Evolutionary conservation across 2,888 invertebrate species (phyloP).

Genomic region (Tenthredo livida): DNA sequence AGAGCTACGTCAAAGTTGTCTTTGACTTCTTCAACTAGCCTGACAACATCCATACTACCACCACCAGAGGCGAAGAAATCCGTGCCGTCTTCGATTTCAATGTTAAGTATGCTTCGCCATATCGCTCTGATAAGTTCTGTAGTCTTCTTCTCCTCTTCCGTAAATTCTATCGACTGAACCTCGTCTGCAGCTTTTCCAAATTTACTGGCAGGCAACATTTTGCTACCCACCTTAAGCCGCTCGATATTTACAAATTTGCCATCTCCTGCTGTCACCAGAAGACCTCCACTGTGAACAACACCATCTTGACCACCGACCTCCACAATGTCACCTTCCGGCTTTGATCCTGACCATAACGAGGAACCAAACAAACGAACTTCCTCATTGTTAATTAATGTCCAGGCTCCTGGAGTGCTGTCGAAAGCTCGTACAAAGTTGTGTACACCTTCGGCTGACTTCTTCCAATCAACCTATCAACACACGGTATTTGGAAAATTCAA

Average conservation of each 20-base stretch:
- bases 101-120: conserved; percentile 92
- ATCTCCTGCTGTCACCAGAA: conserved; percentile 91
- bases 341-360: conserved; percentile 81
- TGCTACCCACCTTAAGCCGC: conserved; percentile 87
- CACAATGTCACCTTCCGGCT: conserved; percentile 80
- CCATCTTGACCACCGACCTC: conserved; percentile 68
- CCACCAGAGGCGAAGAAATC: conserved; percentile 96
- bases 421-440: conserved; percentile 97
- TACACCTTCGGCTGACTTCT: conserved; percentile 85
- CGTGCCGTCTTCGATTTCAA: conserved; percentile 85
- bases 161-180: conserved; percentile 82
- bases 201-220: conserved; percentile 90
- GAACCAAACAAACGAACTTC: conserved; percentile 91
- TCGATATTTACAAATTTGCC: conserved; percentile 89
- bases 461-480: conserved; percentile 84
- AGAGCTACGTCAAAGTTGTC: conserved; percentile 88
- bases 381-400: conserved; percentile 82
- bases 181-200: conserved; percentile 84
- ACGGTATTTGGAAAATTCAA: neutral
- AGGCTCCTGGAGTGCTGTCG: conserved; percentile 97
- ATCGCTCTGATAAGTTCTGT: conserved; percentile 84
- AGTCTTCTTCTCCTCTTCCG: conserved; percentile 86
- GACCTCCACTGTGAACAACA: conserved; percentile 89
- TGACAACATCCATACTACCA: conserved; percentile 98
- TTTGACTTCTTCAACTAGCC: conserved; percentile 95